A percentile compares a stretch with the other conserved stretches of the same genome.
phyloP scores from a whole-genome alignment of 2,888 invertebrate genomes.

The Masnerella sp. region DNA sequence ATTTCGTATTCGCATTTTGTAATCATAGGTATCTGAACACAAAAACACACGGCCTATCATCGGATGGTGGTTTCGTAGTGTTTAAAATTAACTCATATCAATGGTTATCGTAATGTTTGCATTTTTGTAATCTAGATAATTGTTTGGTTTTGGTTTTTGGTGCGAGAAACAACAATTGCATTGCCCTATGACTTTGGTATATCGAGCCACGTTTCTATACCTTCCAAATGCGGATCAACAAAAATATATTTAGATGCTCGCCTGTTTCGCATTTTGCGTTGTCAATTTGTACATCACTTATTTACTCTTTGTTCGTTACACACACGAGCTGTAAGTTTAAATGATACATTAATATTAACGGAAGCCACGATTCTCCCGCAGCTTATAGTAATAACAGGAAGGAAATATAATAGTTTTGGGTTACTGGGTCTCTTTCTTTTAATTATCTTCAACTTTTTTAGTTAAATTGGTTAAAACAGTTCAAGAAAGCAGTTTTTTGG shows the following conservation, averaged over 20 bases:
- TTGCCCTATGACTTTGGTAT: constrained; percentile 72
- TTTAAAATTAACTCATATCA: constrained; percentile 24
- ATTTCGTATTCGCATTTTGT: constrained; percentile 70
- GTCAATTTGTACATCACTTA: constrained; percentile 72
- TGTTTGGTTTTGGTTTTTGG: constrained; percentile 64
- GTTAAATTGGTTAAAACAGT: neutral
- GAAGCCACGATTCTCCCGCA: constrained; percentile 70
- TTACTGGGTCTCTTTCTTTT: constrained; percentile 73
- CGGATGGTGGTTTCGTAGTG: constrained; percentile 69
- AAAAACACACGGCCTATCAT: constrained; percentile 76
- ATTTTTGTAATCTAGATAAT: constrained; percentile 61
- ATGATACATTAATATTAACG: constrained; percentile 76
- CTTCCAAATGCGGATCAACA: constrained; percentile 75
- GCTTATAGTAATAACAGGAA: constrained; percentile 70
- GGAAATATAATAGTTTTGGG: constrained; percentile 68
- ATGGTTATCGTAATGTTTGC: constrained; percentile 5
- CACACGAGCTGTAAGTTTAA: constrained; percentile 76
- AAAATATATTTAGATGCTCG: constrained; percentile 73
- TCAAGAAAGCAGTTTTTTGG: constrained; percentile 34
- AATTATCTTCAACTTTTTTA: constrained; percentile 8
- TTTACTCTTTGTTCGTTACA: constrained; percentile 72
- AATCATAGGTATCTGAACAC: constrained; percentile 73
- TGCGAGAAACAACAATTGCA: constrained; percentile 76
- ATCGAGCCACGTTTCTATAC: constrained; percentile 72
- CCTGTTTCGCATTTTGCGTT: constrained; percentile 72